Percentiles rank a stretch among this genome's conserved stretches.
Evolutionary conservation across 2,888 invertebrate genomes (phyloP).

Genomic region (Leptarthrus brevirostris): DNA sequence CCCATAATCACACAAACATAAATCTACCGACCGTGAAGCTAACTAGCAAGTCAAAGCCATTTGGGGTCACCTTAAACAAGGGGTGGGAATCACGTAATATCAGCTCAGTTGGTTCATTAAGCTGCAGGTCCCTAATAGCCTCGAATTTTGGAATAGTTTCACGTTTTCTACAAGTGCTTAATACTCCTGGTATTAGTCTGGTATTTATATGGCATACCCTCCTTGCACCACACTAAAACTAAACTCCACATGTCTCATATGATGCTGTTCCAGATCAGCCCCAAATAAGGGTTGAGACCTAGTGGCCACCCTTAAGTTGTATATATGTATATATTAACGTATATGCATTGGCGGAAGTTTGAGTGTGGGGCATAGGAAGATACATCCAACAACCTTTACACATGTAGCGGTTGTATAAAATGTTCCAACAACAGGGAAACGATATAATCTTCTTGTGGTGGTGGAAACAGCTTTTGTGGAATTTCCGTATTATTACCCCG

Average conservation of each 20-base stretch:
- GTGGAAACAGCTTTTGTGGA: constrained; percentile 49
- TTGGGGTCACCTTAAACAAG: constrained; percentile 43
- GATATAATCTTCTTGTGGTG: constrained; percentile 51
- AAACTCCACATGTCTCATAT: neutral
- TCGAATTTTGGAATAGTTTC: constrained; percentile 50
- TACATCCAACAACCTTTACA: constrained; percentile 16
- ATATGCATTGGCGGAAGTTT: no score
- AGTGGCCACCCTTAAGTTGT: no score
- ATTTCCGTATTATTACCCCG: constrained; percentile 49
- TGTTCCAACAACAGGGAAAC: constrained; percentile 45
- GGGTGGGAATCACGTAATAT: constrained; percentile 32
- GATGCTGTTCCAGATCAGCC: neutral
- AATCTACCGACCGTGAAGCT: constrained; percentile 42
- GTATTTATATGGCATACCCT: constrained; percentile 48
- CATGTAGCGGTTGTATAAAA: constrained; percentile 43
- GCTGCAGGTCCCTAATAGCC: constrained; percentile 46
- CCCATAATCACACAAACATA: constrained; percentile 27
- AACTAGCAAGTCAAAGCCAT: constrained; percentile 36
- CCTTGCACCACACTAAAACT: no score
- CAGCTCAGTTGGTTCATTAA: constrained; percentile 45
- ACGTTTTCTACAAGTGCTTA: constrained; percentile 51
- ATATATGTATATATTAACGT: no score
- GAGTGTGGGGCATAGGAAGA: neutral
- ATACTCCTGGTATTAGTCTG: constrained; percentile 46
- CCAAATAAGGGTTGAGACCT: neutral